Evolutionary conservation across 92 coral and sea anemone genomes (phyloP).

Genomic region (Epizoanthus scotinus): DNA sequence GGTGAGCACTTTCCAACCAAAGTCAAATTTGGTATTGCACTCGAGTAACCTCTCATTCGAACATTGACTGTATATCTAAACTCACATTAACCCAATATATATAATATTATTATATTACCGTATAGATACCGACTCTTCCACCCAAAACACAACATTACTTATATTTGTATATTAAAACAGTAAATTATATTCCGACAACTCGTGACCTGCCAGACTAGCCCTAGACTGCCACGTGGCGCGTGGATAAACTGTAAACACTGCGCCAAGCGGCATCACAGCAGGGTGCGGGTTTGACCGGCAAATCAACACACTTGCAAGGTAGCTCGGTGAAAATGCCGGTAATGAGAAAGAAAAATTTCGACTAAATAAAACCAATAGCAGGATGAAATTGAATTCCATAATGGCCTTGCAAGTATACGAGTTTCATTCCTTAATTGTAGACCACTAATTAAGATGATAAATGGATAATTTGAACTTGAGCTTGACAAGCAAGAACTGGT

Average conservation of each 20-base stretch:
- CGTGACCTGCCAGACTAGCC: constrained; percentile 12
- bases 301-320: background rate
- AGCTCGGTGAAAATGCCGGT: background rate
- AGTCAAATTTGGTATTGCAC: no score
- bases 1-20: no score
- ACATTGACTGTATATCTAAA: no score
- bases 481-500: constrained; percentile 1
- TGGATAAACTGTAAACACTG: constrained; percentile 30
- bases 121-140: no score
- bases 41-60: no score
- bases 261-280: background rate
- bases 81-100: no score
- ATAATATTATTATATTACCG: no score
- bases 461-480: background rate
- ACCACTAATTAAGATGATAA: background rate
- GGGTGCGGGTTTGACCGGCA: constrained; percentile 21
- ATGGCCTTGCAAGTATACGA: background rate
- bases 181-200: constrained; percentile 6
- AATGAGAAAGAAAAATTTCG: background rate
- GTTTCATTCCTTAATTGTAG: background rate
- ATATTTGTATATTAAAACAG: background rate
- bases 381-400: background rate
- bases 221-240: no score
- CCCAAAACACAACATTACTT: no score
- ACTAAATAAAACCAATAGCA: background rate